phyloP scores from a whole-genome alignment of 2,888 invertebrate species.

The Drosophila kuntzei region DNA sequence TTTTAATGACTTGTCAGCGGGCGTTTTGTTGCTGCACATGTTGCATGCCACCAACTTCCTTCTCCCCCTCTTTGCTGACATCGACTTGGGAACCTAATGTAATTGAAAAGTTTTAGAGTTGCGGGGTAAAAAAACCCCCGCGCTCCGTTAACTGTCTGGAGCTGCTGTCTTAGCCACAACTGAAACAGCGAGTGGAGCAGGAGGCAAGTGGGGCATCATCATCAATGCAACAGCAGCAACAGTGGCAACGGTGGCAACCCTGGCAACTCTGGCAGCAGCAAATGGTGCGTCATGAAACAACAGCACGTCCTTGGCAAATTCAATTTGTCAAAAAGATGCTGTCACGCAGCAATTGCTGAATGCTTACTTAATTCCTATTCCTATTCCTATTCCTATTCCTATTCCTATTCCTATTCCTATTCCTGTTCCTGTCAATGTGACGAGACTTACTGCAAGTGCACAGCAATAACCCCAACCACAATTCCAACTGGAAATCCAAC shows the following conservation, averaged over 20 bases:
- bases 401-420: slow-evolving; percentile 16
- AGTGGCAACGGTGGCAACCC: slow-evolving; percentile 23
- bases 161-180: slow-evolving; percentile 60
- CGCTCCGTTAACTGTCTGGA: slow-evolving; percentile 18
- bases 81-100: slow-evolving; percentile 72
- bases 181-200: not conserved
- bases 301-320: slow-evolving; percentile 76
- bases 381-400: slow-evolving; percentile 24
- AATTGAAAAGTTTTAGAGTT: slow-evolving; percentile 72
- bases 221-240: slow-evolving; percentile 49
- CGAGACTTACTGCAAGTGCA: slow-evolving; percentile 26
- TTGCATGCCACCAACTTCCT: slow-evolving; percentile 14
- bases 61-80: slow-evolving; percentile 14
- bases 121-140: not conserved
- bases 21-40: slow-evolving; percentile 65
- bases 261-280: slow-evolving; percentile 22
- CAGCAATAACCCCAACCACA: slow-evolving; percentile 7
- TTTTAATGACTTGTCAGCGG: slow-evolving; percentile 79
- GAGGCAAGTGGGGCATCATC: slow-evolving; percentile 21
- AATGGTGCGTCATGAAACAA: slow-evolving; percentile 75
- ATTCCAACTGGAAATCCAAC: not conserved
- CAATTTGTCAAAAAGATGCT: slow-evolving; percentile 81
- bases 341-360: slow-evolving; percentile 77
- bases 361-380: slow-evolving; percentile 76
- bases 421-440: slow-evolving; percentile 45